These are phyloP conservation scores for Prinia subflava DNA, from an alignment of 2,113 vertebrate genomes.

Conservation along the genomic window DNA sequence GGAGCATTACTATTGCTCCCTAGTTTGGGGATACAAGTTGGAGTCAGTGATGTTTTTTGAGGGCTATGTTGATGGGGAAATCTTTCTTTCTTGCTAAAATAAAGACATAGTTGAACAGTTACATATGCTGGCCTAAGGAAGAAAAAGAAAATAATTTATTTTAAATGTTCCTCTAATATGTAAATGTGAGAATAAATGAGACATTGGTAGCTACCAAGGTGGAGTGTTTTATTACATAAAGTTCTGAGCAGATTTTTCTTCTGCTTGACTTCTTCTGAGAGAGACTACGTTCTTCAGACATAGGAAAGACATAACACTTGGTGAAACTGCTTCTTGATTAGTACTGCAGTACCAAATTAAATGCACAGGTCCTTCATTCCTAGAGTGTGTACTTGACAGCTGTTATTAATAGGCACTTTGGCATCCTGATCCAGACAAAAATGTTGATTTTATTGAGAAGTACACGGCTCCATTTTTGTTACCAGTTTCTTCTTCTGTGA, in stretches of 20 bases:
- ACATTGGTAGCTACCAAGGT: not conserved
- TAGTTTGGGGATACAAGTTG: not conserved
- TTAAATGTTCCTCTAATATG: not conserved
- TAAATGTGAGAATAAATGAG: not conserved
- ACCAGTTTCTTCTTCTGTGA: not conserved
- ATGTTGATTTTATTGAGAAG: not conserved
- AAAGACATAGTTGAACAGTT: not conserved
- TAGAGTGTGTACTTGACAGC: not conserved
- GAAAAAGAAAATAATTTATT: not conserved
- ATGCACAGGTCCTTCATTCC: not conserved
- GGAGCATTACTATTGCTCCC: not conserved
- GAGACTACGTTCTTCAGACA: not conserved
- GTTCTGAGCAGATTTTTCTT: not conserved
- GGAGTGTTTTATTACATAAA: not conserved
- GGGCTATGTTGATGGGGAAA: not conserved
- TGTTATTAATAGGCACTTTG: not conserved
- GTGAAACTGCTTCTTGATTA: not conserved
- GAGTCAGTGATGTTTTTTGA: not conserved
- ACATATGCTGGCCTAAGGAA: not conserved
- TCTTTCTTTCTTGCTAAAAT: not conserved
- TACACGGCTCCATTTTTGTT: not conserved
- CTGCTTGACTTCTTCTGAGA: not conserved
- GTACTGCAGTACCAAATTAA: not conserved
- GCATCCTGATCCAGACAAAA: not conserved
- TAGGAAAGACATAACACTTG: not conserved